These are phyloP conservation scores for Lasaia peninsularis DNA, from an alignment of 1,140 invertebrate species.

Conservation along the genomic window DNA sequence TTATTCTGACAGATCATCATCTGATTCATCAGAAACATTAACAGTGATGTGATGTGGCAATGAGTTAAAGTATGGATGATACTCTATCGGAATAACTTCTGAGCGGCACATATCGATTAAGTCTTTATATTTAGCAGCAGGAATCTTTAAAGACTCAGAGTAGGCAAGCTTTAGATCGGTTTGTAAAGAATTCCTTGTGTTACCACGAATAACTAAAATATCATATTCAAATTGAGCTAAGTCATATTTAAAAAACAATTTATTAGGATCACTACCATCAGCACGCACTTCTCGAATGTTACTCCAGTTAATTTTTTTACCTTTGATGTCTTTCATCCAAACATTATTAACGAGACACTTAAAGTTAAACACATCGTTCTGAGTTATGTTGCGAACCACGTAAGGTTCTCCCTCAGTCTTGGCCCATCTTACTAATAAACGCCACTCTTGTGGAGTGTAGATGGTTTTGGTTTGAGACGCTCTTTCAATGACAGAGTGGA, in stretches of 20 bases:
- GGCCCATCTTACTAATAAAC: background rate
- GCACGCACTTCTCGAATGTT: conserved; percentile 8
- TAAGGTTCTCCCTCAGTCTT: conserved; percentile 3
- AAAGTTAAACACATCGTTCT: conserved; percentile 7
- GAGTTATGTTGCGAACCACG: background rate
- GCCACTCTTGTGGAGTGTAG: too few relatives aligned
- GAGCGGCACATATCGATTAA: conserved; percentile 21
- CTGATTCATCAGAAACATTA: conserved; percentile 20
- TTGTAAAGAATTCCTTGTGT: conserved; percentile 11
- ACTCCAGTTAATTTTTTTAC: conserved; percentile 6
- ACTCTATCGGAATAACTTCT: conserved; percentile 19
- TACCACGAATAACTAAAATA: conserved; percentile 22
- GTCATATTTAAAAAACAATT: conserved; percentile 21
- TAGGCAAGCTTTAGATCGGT: conserved; percentile 19
- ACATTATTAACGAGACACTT: conserved; percentile 1
- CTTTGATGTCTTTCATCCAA: conserved; percentile 9
- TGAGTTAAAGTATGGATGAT: conserved; percentile 22
- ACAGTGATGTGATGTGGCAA: conserved; percentile 20
- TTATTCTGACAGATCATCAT: conserved; percentile 19
- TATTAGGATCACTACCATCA: conserved; percentile 17
- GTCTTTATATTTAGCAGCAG: conserved; percentile 21
- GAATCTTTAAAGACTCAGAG: conserved; percentile 17
- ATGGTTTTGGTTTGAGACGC: too few relatives aligned
- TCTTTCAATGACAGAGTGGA: background rate
- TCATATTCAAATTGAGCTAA: conserved; percentile 19